Evolutionary conservation across 2,888 invertebrate species (phyloP), one percentile per base, ranked within the genome.

Genomic region (Xanthia togata): DNA sequence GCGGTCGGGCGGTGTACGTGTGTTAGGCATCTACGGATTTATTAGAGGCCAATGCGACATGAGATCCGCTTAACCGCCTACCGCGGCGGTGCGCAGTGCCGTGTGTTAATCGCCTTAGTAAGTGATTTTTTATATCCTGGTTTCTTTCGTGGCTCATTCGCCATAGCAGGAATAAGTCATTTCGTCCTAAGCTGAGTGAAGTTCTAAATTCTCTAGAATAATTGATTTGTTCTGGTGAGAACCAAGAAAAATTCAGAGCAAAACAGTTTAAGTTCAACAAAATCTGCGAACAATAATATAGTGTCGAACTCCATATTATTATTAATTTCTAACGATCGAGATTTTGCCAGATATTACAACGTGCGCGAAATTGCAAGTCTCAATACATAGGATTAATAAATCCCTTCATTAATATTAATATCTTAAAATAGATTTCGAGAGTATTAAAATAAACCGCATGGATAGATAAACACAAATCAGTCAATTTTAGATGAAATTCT

Each of bases 401-500:
- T 59, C 35, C 73, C n/a, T 60, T 55, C 31, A 70, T 60, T 65
- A 77, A 79, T 73, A 81, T 82, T 68, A 57, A 62, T 50, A 50
- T 63, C n/a, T 50, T 50, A 62, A 84, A 73, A 72, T 57, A 72
- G 47, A 84, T 60, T 35, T 14, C 31, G 23, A 12, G 31, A 50
- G 26, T 71, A 85, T 67, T 81, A 82, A 73, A 83, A 79, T 71
- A 86, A 68, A 72, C 50, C 44, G 44, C 59, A 70, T 75, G 55
- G 60, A 78, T 82, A 82, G 76, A 83, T 82, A 83, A 78, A 81
- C 78, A 85, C 71, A 80, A 80, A 88, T 82, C 83, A 83, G 78
- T 84, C 77, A 86, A 87, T 84, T 86, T 74, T 64, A 78, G 78
- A 84, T 84, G 84, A 87, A 87, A 89, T 84, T 81, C 88, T 82